These are phyloP conservation scores for Etheostoma nigrum DNA, from an alignment of 2,797 vertebrate genomes.

Conservation along the genomic window DNA sequence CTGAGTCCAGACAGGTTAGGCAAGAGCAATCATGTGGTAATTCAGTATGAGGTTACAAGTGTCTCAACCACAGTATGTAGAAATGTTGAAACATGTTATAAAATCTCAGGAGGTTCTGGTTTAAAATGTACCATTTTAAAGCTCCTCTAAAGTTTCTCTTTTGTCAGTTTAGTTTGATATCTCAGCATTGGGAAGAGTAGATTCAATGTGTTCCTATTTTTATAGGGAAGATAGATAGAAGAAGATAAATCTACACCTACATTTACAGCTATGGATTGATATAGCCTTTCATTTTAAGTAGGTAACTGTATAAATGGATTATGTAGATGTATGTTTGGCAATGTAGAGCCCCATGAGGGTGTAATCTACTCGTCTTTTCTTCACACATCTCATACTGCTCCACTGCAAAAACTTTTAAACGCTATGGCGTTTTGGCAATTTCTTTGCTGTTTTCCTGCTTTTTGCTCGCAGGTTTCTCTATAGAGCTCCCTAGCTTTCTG, in stretches of 20 bases:
- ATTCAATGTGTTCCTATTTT: constrained; percentile 49
- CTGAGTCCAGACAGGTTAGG: constrained; percentile 54
- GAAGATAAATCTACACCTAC: constrained; percentile 46
- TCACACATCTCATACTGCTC: neutral
- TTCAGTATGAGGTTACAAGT: constrained; percentile 52
- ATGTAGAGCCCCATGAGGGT: constrained; percentile 32
- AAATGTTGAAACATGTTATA: constrained; percentile 59
- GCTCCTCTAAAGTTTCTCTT: constrained; percentile 51
- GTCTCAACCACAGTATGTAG: constrained; percentile 49
- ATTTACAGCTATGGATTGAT: constrained; percentile 39
- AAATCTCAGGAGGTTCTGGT: constrained; percentile 64
- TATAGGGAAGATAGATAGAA: constrained; percentile 10
- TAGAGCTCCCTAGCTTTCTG: too few relatives aligned
- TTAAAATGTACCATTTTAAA: constrained; percentile 70
- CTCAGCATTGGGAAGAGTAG: constrained; percentile 46
- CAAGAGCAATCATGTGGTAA: constrained; percentile 59
- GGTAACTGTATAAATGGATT: constrained; percentile 54
- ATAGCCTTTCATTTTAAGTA: constrained; percentile 47
- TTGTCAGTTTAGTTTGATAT: constrained; percentile 56
- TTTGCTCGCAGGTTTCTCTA: too few relatives aligned
- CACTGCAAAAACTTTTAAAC: neutral
- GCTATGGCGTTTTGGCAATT: too few relatives aligned
- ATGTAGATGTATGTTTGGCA: constrained; percentile 48
- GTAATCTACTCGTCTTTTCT: constrained; percentile 22
- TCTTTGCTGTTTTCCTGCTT: too few relatives aligned